Evolutionary conservation across 2,797 vertebrate species (phyloP).

Genomic region (Bovichtus variegatus): DNA sequence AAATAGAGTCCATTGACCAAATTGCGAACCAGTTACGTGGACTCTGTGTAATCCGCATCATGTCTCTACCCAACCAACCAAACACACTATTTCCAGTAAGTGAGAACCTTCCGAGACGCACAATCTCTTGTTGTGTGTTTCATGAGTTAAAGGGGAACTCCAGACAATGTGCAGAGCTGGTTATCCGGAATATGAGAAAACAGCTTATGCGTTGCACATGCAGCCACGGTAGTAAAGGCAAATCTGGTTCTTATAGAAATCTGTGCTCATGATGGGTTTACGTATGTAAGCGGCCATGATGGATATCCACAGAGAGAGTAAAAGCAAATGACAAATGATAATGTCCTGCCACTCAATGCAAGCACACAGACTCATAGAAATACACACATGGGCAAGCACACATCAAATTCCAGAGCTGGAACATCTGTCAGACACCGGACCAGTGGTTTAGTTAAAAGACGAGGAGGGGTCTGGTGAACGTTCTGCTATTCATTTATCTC

Average conservation of each 20-base stretch:
- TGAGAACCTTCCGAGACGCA: no score
- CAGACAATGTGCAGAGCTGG: no score
- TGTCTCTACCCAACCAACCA: no score
- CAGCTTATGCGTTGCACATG: background rate
- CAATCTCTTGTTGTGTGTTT: no score
- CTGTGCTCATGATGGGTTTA: conserved; percentile 28
- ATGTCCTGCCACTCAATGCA: conserved; percentile 72
- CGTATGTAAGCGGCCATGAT: conserved; percentile 29
- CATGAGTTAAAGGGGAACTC: no score
- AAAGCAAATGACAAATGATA: conserved; percentile 79
- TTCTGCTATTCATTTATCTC: conserved; percentile 93
- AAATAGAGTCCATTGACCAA: no score
- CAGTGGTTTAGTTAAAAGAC: conserved; percentile 89
- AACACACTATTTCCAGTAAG: no score
- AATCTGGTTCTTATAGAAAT: conserved; percentile 21
- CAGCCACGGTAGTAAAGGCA: background rate
- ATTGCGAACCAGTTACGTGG: no score
- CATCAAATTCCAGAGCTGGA: conserved; percentile 88
- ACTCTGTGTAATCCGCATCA: no score
- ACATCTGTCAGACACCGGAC: conserved; percentile 96
- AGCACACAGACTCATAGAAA: conserved; percentile 54
- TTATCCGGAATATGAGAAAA: no score
- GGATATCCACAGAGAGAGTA: conserved; percentile 18
- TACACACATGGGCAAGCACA: conserved; percentile 64
- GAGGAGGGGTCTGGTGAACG: conserved; percentile 67